Evolutionary conservation across 2,113 vertebrate species (phyloP).

Genomic region (Limanda limanda): DNA sequence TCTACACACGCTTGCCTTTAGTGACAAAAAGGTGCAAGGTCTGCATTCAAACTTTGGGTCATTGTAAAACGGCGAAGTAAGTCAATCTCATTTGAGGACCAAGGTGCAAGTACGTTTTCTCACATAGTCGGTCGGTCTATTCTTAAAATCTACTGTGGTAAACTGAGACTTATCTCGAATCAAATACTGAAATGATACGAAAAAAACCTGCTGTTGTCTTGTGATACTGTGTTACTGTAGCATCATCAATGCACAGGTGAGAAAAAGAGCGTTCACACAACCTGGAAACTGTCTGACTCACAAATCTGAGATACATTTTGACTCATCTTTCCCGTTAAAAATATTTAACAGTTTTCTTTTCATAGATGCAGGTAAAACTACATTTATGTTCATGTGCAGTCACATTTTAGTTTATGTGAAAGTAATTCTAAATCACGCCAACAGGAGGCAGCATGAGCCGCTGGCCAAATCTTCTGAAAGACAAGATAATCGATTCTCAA

Average conservation of each 20-base stretch:
- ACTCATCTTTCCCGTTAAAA: constrained; percentile 3
- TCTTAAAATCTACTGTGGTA: constrained; percentile 29
- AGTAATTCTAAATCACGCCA: constrained; percentile 64
- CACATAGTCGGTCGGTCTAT: constrained; percentile 26
- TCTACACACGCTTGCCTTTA: constrained; percentile 21
- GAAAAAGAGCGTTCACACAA: constrained; percentile 14
- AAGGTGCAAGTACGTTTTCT: constrained; percentile 63
- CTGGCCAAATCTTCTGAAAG: constrained; percentile 5
- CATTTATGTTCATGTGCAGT: neutral
- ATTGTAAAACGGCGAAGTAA: constrained; percentile 35
- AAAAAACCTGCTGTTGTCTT: constrained; percentile 4
- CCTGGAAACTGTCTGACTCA: constrained; percentile 21
- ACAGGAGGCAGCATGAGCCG: constrained; percentile 72
- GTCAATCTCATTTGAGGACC: constrained; percentile 65
- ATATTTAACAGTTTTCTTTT: constrained; percentile 1
- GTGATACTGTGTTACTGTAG: neutral
- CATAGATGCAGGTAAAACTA: too few species aligned
- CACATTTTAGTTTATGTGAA: constrained; percentile 29
- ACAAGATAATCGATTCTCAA: neutral
- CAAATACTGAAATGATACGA: constrained; percentile 48
- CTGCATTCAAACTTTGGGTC: constrained; percentile 69
- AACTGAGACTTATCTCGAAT: constrained; percentile 23
- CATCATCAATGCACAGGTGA: neutral
- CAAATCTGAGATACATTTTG: constrained; percentile 6
- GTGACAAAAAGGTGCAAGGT: constrained; percentile 67